Conservation (phyloP, 2,888 invertebrate genomes). For the Phortica okadai region DNA sequence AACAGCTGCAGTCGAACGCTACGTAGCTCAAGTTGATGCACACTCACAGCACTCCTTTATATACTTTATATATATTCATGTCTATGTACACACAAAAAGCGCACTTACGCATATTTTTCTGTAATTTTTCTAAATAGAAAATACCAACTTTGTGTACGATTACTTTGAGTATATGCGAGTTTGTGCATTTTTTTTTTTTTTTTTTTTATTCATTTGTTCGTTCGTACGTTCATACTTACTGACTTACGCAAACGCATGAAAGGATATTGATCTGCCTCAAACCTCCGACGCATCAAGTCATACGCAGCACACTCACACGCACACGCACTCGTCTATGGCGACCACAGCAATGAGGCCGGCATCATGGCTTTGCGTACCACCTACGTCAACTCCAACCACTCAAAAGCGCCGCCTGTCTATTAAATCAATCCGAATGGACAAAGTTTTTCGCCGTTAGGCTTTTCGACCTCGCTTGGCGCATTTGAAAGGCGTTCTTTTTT, state of each 20-base stretch:
- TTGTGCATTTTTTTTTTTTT: slow-evolving; percentile 22
- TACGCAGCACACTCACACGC: background rate
- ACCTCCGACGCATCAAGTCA: slow-evolving; percentile 40
- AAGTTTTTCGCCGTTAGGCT: slow-evolving; percentile 32
- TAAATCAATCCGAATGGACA: slow-evolving; percentile 2
- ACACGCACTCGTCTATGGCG: background rate
- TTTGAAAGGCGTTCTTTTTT: background rate
- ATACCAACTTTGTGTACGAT: slow-evolving; percentile 40
- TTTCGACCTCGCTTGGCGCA: slow-evolving; percentile 21
- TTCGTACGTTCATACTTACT: background rate
- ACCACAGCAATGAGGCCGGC: background rate
- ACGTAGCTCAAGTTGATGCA: background rate
- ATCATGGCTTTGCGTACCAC: background rate
- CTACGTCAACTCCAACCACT: too few species aligned
- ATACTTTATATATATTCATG: background rate
- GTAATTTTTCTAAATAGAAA: slow-evolving; percentile 63
- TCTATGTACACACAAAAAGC: slow-evolving; percentile 13
- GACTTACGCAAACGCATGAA: slow-evolving; percentile 57
- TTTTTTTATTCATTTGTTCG: slow-evolving; percentile 14
- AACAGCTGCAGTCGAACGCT: slow-evolving; percentile 28
- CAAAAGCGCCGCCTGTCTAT: background rate
- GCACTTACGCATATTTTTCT: slow-evolving; percentile 61
- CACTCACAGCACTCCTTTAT: background rate
- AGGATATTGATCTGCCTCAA: slow-evolving; percentile 71
- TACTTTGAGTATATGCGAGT: background rate